Evolutionary conservation across 1,140 invertebrate species (phyloP), one percentile per base, ranked within the genome.

Genomic region (Halictus rubicundus): DNA sequence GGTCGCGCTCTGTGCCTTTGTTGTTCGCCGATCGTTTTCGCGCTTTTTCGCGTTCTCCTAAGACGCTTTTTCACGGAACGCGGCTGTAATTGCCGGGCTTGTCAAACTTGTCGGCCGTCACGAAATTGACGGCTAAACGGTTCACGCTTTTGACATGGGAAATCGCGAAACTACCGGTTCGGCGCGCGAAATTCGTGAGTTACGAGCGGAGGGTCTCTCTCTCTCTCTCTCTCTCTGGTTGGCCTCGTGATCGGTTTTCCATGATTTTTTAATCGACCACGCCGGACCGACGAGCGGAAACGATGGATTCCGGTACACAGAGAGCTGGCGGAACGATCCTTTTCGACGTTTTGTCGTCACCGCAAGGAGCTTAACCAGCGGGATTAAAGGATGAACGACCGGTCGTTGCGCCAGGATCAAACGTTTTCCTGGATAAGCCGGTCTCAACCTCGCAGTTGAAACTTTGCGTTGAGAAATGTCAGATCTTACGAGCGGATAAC

Each of bases 361-460:
- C 83, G 83, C 83, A 75, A 85, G 83, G 49, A 79, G 84, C 84
- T 86, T 86, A 86, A 82, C 79, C 71, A 74, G 57, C 57, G 59
- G 83, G 84, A 86, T 86, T 86, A 86, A 82, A 57, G 79, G 79
- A 85, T 85, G 79, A 85, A 78, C 61, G 71, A 39, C 46, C 70
- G 72, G 66, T 61, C 74, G 74, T 59, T 79, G 75, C 79, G 75
- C 79, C 57, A 85, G 84, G 79, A 85, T 86, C 84, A 86, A 86
- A 86, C 65, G 74, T 86, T 86, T 85, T 75, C 79, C 27, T 52
- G 83, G 74, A 85, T 85, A 85, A 85, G 74, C 84, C 68, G 79
- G 12, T 59, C 46, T 23, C 72, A 46, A 76, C 42, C 64, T 65
- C 23, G 49, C 77, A 37, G 77, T 79, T 73, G 69, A 79, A 79